Base-by-base conservation (phyloP, 2,888 invertebrate species). In the Drosophila melanosoma region DNA sequence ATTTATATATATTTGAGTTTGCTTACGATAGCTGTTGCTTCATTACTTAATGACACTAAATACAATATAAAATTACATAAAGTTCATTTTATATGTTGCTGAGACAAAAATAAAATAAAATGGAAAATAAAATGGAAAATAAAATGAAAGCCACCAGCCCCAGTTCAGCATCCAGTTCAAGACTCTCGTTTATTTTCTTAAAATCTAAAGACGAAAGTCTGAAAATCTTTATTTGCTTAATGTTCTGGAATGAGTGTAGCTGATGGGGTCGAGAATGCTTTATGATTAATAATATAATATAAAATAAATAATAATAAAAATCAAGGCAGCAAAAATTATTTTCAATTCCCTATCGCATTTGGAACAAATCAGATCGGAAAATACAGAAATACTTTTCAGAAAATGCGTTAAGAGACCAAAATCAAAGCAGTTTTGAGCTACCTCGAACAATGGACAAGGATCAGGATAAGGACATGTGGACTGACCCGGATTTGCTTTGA, bases 401-500 rank as follows among this genome's bases (percentile, higher is more conserved):
- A 17, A 38, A 38, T 38, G 8, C 8, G 17, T 17, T 38, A 38
- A 17, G 38, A 17, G 8, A 38, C 17, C 12, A 3, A 20, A 45
- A 20, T 20, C 42, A 20, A 45, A 45, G 12, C 42, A 12, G 20
- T 12, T 45, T 20, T 20, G 20, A 45, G 20, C 20, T 45, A 12
- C 3, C 5, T 11, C 11, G 45, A 10, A 1, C 5, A 23, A 3
- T 45, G 20, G 8, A 23, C 15, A 45, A 23, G 4, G 17, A 12
- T 17, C 12, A n/a, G 35, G 29, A 48, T 29, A 26, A 29, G 42
- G 40, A 62, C 17, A 26, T 38, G 38, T 45, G 0, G 56, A 52
- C 12, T 61, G 26, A 38, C 10, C 23, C 53, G 56, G 36, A 62
- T 8, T 26, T n/a, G 64, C 51, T 32, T 42, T 36, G 42, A 4